Evolutionary conservation across 2,888 invertebrate genomes (phyloP), one percentile per base, ranked within the genome.

Genomic region (Oscheius sp.): DNA sequence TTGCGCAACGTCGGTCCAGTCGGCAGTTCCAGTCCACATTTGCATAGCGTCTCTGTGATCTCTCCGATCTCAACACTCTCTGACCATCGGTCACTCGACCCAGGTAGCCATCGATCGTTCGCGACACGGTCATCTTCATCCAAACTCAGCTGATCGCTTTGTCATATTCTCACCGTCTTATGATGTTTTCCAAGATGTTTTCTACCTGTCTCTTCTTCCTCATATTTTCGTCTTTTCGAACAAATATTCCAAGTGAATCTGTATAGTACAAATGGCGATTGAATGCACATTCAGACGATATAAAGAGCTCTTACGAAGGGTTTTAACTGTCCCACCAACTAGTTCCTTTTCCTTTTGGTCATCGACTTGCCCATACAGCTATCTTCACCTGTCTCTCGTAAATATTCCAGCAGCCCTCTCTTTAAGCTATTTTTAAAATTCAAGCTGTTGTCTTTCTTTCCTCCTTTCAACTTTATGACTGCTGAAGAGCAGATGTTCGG

Each of bases 21-120:
- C 28, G 41, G 44, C 44, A 26, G 36, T 54, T 54, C 54, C 36
- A 24, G 56, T 56, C 56, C 26, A 41, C 38, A 59, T 59, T 59
- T 59, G 59, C 59, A 59, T 41, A 59, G 59, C 8, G 26, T 59
- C 17, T 59, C 44, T 38, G 59, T 17, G 22, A 24, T 41, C 59
- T 59, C 59, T 22, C 24, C 59, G 41, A 41, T 59, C 41, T 26
- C 6, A n/a, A 20, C 26, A 41, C 12, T 38, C 41, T 59, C 59
- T 59, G 24, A 17, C 17, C 17, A 44, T 41, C 44, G 59, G 59
- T 59, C 59, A 59, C 44, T 59, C 59, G 59, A 59, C 59, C 59
- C 59, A 59, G 59, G 59, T 59, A 59, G 59, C 59, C 59, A 59
- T 41, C 59, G 54, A 54, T 54, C 54, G 54, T 20, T n/a, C n/a